phyloP scores from a whole-genome alignment of 1,140 invertebrate species.

The Anoplolepis gracilipes region DNA sequence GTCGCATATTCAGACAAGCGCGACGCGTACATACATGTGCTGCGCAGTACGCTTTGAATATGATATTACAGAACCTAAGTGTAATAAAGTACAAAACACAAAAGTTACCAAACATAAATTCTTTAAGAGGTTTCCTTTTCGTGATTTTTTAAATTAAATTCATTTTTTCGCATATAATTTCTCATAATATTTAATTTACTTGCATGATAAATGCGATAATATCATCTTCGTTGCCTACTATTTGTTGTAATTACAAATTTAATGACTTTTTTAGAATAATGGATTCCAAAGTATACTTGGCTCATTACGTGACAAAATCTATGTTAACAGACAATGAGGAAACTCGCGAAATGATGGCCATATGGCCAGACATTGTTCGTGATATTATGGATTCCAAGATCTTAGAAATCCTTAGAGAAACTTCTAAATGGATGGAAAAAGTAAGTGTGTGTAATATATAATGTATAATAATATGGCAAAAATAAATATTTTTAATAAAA shows the following conservation, averaged over 20 bases:
- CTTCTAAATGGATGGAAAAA: conserved; percentile 92
- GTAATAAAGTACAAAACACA: too few species aligned
- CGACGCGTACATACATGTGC: too few species aligned
- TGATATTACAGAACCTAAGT: too few species aligned
- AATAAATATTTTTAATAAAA: background rate
- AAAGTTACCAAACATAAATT: background rate
- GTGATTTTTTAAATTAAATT: background rate
- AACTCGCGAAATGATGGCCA: conserved; percentile 93
- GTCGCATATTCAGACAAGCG: too few species aligned
- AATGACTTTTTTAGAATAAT: conserved; percentile 36
- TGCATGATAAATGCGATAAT: background rate
- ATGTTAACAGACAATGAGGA: conserved; percentile 91
- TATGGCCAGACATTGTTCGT: conserved; percentile 94
- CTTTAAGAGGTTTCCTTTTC: background rate
- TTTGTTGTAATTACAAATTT: background rate
- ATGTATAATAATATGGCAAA: background rate
- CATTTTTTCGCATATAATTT: background rate
- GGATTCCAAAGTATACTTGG: conserved; percentile 64
- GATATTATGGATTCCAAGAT: conserved; percentile 91
- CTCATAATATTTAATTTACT: background rate
- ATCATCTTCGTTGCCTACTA: background rate
- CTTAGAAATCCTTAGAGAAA: conserved; percentile 91
- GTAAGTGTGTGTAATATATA: conserved; percentile 82
- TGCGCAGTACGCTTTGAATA: too few species aligned
- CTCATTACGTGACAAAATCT: conserved; percentile 86